These are phyloP conservation scores for Poecile atricapillus DNA, from an alignment of 2,113 vertebrate genomes.

Conservation along the genomic window DNA sequence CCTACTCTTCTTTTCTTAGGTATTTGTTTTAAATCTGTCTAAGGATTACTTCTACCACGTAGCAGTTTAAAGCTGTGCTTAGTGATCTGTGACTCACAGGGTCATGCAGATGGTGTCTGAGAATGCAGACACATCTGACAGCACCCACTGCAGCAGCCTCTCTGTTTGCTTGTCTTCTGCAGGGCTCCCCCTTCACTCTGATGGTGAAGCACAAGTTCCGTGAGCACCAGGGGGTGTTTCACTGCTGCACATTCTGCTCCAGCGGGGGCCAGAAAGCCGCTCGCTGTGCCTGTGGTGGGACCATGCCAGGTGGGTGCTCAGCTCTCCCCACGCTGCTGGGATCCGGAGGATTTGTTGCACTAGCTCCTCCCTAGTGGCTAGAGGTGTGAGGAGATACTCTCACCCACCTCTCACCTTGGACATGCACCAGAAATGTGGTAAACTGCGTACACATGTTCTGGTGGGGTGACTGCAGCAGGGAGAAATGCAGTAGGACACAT, in stretches of 20 bases:
- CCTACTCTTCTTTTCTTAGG: background rate
- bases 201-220: constrained; percentile 76
- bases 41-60: background rate
- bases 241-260: constrained; percentile 95
- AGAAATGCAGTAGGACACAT: background rate
- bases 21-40: background rate
- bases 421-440: background rate
- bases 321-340: background rate
- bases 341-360: background rate
- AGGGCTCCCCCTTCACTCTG: constrained; percentile 88
- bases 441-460: background rate
- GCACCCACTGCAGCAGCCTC: background rate
- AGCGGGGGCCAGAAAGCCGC: constrained; percentile 87
- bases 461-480: background rate
- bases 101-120: background rate
- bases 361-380: background rate
- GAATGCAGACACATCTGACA: background rate
- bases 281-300: constrained; percentile 86
- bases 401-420: background rate
- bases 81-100: background rate
- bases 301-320: constrained; percentile 85
- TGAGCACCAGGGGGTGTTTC: constrained; percentile 82
- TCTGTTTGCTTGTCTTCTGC: constrained; percentile 31
- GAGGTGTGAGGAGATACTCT: background rate
- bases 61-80: background rate